Conservation (phyloP, 2,797 vertebrate genomes). For the Brachymystax lenok region DNA sequence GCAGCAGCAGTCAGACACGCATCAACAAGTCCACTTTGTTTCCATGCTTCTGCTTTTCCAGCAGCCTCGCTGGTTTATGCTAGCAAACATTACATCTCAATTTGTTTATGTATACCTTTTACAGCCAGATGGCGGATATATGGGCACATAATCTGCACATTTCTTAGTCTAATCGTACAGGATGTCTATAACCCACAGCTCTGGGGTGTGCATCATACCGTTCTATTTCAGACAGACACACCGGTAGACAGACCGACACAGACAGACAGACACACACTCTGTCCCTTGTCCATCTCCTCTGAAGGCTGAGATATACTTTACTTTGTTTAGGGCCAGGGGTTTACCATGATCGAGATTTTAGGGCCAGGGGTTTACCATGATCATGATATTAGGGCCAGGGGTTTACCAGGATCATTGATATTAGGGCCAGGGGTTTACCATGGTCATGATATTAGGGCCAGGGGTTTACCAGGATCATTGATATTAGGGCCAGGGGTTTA, state of each 20-base stretch:
- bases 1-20: neutral
- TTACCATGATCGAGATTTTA: too few relatives aligned
- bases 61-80: neutral
- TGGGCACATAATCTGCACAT: too few relatives aligned
- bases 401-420: too few relatives aligned
- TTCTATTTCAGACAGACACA: neutral
- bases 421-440: neutral
- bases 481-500: too few relatives aligned
- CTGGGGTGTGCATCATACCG: neutral
- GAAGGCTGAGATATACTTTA: neutral
- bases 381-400: too few relatives aligned
- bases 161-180: neutral
- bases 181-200: neutral
- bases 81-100: neutral
- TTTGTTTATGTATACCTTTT: neutral
- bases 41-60: neutral
- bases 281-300: too few relatives aligned
- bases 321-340: neutral
- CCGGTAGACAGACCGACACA: neutral
- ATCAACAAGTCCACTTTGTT: neutral
- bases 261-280: too few relatives aligned
- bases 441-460: too few relatives aligned
- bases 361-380: too few relatives aligned
- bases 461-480: too few relatives aligned
- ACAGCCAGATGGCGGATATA: too few relatives aligned